Evolutionary conservation across 1,140 invertebrate genomes (phyloP).

Genomic region (Bilobella aurantiaca): DNA sequence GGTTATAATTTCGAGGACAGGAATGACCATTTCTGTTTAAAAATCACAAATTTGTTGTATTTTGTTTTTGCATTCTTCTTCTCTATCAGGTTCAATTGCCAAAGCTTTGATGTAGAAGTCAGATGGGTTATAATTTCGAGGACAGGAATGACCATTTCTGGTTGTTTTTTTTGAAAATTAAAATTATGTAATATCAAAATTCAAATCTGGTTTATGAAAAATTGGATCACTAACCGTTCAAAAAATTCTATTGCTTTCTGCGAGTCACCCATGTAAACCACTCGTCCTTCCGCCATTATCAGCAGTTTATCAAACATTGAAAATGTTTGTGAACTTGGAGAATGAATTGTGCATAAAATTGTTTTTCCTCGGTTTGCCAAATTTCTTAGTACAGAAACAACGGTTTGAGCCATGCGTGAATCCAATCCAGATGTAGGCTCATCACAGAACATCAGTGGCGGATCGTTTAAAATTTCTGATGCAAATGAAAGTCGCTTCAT

Average conservation of each 20-base stretch:
- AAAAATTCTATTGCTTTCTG: conserved; percentile 72
- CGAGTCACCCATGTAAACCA: conserved; percentile 71
- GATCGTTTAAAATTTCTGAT: conserved; percentile 86
- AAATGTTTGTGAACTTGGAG: conserved; percentile 88
- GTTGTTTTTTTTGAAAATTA: conserved; percentile 4
- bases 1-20: conserved; percentile 13
- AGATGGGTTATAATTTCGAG: conserved; percentile 12
- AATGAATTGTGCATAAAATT: conserved; percentile 88
- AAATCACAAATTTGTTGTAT: neutral
- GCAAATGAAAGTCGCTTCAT: conserved; percentile 91
- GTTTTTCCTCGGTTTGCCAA: conserved; percentile 76
- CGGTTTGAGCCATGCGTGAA: conserved; percentile 82
- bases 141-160: conserved; percentile 7
- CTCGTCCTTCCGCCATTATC: conserved; percentile 81
- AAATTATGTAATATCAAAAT: neutral
- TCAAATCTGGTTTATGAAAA: too few relatives aligned
- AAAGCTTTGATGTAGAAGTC: conserved; percentile 39
- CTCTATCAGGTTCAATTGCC: conserved; percentile 45
- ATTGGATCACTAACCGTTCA: conserved; percentile 58
- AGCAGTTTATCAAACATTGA: conserved; percentile 82
- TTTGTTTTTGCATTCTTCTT: conserved; percentile 4
- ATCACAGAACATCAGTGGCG: conserved; percentile 79
- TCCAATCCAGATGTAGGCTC: conserved; percentile 59
- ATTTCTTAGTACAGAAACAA: conserved; percentile 70
- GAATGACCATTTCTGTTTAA: conserved; percentile 6